phyloP scores from a whole-genome alignment of 2,797 vertebrate genomes.

The Avahi laniger region DNA sequence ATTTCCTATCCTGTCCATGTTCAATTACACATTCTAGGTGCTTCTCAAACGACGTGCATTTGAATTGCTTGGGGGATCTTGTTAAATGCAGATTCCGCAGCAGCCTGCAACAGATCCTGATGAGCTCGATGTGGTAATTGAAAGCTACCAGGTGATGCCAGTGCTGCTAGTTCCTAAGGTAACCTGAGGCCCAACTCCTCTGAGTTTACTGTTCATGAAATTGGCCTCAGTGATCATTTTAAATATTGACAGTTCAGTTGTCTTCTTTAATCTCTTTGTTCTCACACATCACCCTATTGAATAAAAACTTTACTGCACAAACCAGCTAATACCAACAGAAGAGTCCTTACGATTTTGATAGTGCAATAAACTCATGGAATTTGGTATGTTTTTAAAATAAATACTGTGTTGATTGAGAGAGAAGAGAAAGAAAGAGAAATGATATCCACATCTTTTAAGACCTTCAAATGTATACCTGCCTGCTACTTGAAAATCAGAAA shows the following conservation, averaged over 20 bases:
- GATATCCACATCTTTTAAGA: neutral
- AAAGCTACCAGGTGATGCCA: neutral
- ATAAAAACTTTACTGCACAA: neutral
- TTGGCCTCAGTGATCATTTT: neutral
- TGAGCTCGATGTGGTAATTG: neutral
- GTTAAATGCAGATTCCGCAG: neutral
- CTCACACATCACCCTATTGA: neutral
- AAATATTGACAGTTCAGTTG: neutral
- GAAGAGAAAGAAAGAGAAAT: neutral
- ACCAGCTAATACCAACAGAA: neutral
- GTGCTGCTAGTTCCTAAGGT: neutral
- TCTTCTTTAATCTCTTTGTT: neutral
- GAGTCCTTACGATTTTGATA: neutral
- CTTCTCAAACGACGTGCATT: neutral
- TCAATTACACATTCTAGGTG: neutral
- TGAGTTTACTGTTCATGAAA: neutral
- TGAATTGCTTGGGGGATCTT: neutral
- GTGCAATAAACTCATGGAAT: neutral
- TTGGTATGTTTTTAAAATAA: neutral
- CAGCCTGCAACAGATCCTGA: neutral
- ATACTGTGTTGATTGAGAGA: neutral
- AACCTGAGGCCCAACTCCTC: neutral
- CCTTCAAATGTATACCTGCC: neutral
- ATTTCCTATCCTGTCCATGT: neutral
- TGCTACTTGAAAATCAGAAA: neutral